Evolutionary conservation across 2,797 vertebrate species (phyloP), one percentile per base, ranked within the genome.

Genomic region (Knipowitschia caucasica): DNA sequence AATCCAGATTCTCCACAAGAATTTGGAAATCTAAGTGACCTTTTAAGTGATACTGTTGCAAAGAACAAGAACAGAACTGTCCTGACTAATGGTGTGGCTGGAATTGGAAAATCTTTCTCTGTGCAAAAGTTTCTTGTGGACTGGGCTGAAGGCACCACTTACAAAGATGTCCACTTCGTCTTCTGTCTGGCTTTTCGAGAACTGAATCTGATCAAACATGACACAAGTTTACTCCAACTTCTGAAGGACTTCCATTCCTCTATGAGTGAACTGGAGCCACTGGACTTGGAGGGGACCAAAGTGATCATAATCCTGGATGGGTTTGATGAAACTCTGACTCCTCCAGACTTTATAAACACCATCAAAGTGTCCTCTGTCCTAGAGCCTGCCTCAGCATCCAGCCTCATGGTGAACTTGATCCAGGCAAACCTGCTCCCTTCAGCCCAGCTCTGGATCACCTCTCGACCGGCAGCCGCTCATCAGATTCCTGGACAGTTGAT

Each of bases 21-120:
- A 5, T 2, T 2, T 0, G 5, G 78, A 2, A 17, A 40, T 0
- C 36, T 65, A 21, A 40, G 3, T 7, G 9, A 66, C 9, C 59
- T 77, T 43, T 69, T 81, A n/a, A n/a, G n/a, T 30, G 62, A 21
- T 52, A 1, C 1, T 8, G 0, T 15, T 12, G 1, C 10, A 0
- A 1, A 40, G 5, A 67, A 39, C 38, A 5, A 14, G 0, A 11
- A 2, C 7, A 77, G 71, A 53, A 47, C 12, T 0, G 56, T 81
- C 8, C 14, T 86, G 29, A 86, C 27, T 0, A 78, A 66, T 30
- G 81, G 83, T 0, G 20, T 73, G 0, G 80, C 81, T 3, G 83
- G 81, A 0, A 85, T 82, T 3, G 83, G 81, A 3, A 87, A 87
- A 36, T 79, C 83, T 0, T 71, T 84, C 25, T 17, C 64, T n/a